Base-by-base conservation (phyloP, 2,888 invertebrate genomes). In the Helobdella robusta region DNA sequence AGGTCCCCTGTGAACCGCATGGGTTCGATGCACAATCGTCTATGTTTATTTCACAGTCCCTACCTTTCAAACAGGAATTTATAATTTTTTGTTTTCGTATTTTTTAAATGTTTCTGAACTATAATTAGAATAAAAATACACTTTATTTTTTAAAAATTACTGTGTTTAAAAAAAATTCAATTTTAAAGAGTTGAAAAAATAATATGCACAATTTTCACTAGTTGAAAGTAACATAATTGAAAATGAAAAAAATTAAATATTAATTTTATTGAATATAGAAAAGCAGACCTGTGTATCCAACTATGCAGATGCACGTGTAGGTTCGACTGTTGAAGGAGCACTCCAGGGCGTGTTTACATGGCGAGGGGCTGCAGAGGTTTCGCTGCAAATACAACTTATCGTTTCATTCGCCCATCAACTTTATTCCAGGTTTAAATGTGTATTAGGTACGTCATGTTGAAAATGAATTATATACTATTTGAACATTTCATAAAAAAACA, bases 11-110 rank as follows among this genome's bases (percentile, higher is more conserved):
- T 75, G 95, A 93, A 77, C 88, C 90, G 78, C 95, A 95, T 23
- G 94, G 94, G 73, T 88, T 88, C 6, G 92, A 91, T 5, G 88
- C 87, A 76, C 95, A 95, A 76, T 94, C 94, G 75, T 94, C 89
- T 59, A 94, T 91, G 73, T 95, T 95, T 11, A 56, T 20, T 28
- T 56, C 18, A 30, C 56, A 56, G 28, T 6, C n/a, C 56, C 32
- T n/a, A 5, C 56, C 56, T 56, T 40, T 40, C 40, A 40, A 15
- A 18, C 18, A 15, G 8, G 8, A 15, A 50, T 50, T 8, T 50
- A 23, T 50, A 20, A 50, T 20, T 50, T 50, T 50, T 15, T 20
- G 25, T 8, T 6, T 6, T 18, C 6, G 6, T 11, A 20, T 50
- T 50, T 50, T 50, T 11, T 20, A 20, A 15, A 20, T 50, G 20